These are phyloP conservation scores for Aproaerema taeniolella DNA, from an alignment of 2,888 invertebrate genomes.

Conservation along the genomic window DNA sequence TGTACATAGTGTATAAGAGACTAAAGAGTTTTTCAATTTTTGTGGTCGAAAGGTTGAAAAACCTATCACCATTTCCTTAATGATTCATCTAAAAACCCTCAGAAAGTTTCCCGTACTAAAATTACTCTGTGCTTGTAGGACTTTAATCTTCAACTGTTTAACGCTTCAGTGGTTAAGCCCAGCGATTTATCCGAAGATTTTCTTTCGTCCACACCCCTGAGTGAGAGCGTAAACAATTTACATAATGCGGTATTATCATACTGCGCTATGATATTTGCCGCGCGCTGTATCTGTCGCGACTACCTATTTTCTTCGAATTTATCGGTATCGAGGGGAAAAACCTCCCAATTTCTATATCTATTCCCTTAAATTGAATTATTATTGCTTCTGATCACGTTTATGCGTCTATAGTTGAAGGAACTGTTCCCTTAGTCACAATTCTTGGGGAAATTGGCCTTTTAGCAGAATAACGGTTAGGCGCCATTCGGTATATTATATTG, in stretches of 20 bases:
- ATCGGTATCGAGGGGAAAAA: constrained; percentile 38
- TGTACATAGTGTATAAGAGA: too few relatives aligned
- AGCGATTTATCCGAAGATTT: constrained; percentile 1
- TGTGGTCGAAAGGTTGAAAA: too few relatives aligned
- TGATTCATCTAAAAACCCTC: too few relatives aligned
- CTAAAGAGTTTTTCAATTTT: too few relatives aligned
- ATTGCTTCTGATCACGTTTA: constrained; percentile 24
- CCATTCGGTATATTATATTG: too few relatives aligned
- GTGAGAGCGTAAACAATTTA: constrained; percentile 48
- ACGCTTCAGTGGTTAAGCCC: too few relatives aligned
- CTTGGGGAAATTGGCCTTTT: not conserved
- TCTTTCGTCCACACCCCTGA: constrained; percentile 13
- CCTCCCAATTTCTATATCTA: constrained; percentile 41
- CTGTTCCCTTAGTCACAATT: constrained; percentile 1
- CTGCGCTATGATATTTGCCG: constrained; percentile 42
- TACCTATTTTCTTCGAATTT: constrained; percentile 39
- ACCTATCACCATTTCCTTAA: too few relatives aligned
- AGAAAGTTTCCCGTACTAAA: too few relatives aligned
- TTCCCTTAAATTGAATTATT: constrained; percentile 37
- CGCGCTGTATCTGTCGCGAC: constrained; percentile 38
- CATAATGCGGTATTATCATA: constrained; percentile 59
- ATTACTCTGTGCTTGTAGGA: too few relatives aligned
- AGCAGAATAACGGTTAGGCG: not conserved
- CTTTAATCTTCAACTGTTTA: too few relatives aligned
- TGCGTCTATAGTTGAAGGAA: constrained; percentile 3